phyloP scores from a whole-genome alignment of 2,888 invertebrate genomes.

The Leucozona laternaria region DNA sequence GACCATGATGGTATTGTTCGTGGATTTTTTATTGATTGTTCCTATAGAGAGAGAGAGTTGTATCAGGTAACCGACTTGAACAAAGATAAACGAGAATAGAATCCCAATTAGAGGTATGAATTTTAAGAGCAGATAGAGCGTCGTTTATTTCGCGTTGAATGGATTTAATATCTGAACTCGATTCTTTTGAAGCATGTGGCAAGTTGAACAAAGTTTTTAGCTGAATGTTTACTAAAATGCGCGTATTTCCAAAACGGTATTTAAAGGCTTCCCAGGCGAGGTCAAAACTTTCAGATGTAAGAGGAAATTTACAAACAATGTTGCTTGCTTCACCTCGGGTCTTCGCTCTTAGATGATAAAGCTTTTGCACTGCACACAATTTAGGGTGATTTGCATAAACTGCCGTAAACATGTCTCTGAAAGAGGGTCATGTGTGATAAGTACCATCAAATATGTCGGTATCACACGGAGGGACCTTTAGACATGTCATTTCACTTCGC shows the following conservation, averaged over 20 bases:
- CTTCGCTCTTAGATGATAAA: background rate
- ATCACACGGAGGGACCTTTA: conserved; percentile 7
- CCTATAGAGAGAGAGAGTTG: too few species aligned
- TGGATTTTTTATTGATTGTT: too few species aligned
- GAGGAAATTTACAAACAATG: background rate
- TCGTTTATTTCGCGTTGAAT: too few species aligned
- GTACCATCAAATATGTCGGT: background rate
- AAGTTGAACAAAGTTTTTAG: too few species aligned
- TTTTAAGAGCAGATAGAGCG: too few species aligned
- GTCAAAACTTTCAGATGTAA: background rate
- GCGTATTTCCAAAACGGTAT: background rate
- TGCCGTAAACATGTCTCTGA: conserved; percentile 2
- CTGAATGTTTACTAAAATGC: background rate
- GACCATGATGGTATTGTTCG: too few species aligned
- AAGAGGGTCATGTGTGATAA: conserved; percentile 7
- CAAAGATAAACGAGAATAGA: too few species aligned
- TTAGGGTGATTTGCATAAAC: background rate
- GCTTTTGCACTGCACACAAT: background rate
- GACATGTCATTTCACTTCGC: background rate
- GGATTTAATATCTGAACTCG: too few species aligned
- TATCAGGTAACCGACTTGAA: too few species aligned
- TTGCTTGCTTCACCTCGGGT: too few species aligned
- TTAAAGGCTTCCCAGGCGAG: background rate
- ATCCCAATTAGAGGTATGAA: background rate
- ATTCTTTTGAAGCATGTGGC: too few species aligned